Evolutionary conservation across 2,888 invertebrate genomes (phyloP).

Genomic region (Pollenia griseotomentosa): DNA sequence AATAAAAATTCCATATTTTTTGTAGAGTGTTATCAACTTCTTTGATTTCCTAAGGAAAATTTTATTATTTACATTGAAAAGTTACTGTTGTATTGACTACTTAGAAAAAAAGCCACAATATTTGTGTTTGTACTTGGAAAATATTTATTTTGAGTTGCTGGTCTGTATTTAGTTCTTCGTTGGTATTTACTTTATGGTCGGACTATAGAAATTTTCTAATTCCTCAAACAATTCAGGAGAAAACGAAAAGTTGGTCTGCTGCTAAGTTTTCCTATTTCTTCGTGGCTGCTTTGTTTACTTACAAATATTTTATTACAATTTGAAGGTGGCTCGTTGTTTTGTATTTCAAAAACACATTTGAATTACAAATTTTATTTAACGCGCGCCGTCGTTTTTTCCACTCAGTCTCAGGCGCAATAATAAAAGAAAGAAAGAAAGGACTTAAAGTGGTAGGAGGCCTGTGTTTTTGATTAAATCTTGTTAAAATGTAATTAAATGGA

Average conservation of each 20-base stretch:
- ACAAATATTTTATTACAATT: constrained; percentile 50
- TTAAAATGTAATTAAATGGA: constrained; percentile 71
- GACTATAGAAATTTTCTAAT: constrained; percentile 33
- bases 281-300: constrained; percentile 16
- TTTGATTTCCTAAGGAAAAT: not conserved
- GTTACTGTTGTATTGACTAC: constrained; percentile 11
- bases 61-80: constrained; percentile 22
- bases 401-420: too few species aligned
- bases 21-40: not conserved
- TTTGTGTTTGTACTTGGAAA: constrained; percentile 16
- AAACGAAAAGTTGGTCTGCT: constrained; percentile 26
- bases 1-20: not conserved
- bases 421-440: not conserved
- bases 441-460: not conserved
- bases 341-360: constrained; percentile 53
- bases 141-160: constrained; percentile 38
- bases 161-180: constrained; percentile 22
- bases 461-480: constrained; percentile 63
- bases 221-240: constrained; percentile 23
- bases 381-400: not conserved
- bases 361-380: constrained; percentile 60
- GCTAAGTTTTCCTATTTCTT: constrained; percentile 14
- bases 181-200: constrained; percentile 50
- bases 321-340: constrained; percentile 41
- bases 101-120: constrained; percentile 11